Evolutionary conservation across 2,888 invertebrate species (phyloP), one percentile per base, ranked within the genome.

Genomic region (Clepsis dumicolana): DNA sequence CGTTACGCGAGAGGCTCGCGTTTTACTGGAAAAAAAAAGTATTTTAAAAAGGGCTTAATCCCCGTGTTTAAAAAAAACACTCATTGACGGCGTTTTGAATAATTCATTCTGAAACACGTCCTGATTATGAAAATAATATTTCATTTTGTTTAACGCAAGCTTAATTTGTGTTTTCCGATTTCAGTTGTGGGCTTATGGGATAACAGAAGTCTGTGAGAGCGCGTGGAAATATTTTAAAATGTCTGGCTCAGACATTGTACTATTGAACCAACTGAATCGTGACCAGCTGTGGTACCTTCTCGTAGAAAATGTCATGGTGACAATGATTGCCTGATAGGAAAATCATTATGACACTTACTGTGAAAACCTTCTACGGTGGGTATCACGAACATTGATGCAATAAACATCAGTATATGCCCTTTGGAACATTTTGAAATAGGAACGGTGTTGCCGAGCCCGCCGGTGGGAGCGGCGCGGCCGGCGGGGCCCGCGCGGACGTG

Each of bases 1-100:
- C 73, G 70, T 64, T 67, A 64, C 68, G 64, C 44, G 64, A 56
- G 57, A 32, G 41, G 18, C 57, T 62, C 64, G 52, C 25, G 52
- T 64, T 64, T 53, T 38, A 63, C 63, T n/a, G n/a, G n/a, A 57
- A 27, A 32, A 48, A 35, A 25, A 56, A 32, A 44, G 54, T 41
- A 25, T 68, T 56, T 62, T 18, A 29, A 41, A 68, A 59, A 29
- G 52, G 52, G 53, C 27, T 44, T 64, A 68, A 68, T 64, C 67
- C 59, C 32, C 64, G 53, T 68, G 57, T 68, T 44, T 64, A 25
- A 25, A 59, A 68, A 29, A 59, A 53, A 59, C 52, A 35, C 52
- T 44, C 59, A 59, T 53, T 59, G 68, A 44, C 56, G 48, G 41
- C 44, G 50, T 41, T 44, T 59, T 63, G 53, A 68, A 68, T 68